phyloP scores from a whole-genome alignment of 2,797 vertebrate genomes.

The Sebastes hubbsi region DNA sequence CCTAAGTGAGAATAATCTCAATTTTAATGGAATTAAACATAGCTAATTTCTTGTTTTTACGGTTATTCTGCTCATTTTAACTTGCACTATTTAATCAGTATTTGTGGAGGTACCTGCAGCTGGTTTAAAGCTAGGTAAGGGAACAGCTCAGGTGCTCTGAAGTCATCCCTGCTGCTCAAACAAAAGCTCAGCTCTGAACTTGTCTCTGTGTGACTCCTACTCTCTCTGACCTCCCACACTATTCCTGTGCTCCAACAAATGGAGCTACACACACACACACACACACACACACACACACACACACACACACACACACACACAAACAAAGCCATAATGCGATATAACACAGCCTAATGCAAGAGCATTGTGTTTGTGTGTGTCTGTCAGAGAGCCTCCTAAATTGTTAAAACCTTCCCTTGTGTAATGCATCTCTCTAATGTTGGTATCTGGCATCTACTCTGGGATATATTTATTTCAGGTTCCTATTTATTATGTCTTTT shows the following conservation, averaged over 20 bases:
- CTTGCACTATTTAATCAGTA: slow-evolving; percentile 19
- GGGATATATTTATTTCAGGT: slow-evolving; percentile 54
- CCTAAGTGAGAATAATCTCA: not conserved
- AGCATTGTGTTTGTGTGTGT: slow-evolving; percentile 25
- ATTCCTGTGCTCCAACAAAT: slow-evolving; percentile 29
- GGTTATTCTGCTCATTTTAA: not conserved
- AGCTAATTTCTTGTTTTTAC: slow-evolving; percentile 1
- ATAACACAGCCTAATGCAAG: slow-evolving; percentile 46
- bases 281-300: not conserved
- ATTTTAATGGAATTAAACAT: slow-evolving; percentile 5
- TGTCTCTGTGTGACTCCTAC: slow-evolving; percentile 45
- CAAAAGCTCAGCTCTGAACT: slow-evolving; percentile 57
- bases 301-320: slow-evolving; percentile 3
- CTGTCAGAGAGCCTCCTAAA: slow-evolving; percentile 44
- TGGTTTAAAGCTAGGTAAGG: slow-evolving; percentile 30
- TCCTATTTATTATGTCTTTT: slow-evolving; percentile 58
- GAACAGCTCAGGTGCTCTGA: slow-evolving; percentile 21
- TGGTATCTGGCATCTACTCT: slow-evolving; percentile 44
- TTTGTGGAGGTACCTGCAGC: slow-evolving; percentile 22
- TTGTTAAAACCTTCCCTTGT: slow-evolving; percentile 57
- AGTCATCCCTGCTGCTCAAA: slow-evolving; percentile 51
- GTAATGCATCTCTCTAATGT: slow-evolving; percentile 58
- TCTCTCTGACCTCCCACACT: slow-evolving; percentile 47
- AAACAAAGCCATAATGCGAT: slow-evolving; percentile 48
- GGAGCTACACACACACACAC: not conserved